phyloP scores from a whole-genome alignment of 2,888 invertebrate species.

The Tenthredo notha region DNA sequence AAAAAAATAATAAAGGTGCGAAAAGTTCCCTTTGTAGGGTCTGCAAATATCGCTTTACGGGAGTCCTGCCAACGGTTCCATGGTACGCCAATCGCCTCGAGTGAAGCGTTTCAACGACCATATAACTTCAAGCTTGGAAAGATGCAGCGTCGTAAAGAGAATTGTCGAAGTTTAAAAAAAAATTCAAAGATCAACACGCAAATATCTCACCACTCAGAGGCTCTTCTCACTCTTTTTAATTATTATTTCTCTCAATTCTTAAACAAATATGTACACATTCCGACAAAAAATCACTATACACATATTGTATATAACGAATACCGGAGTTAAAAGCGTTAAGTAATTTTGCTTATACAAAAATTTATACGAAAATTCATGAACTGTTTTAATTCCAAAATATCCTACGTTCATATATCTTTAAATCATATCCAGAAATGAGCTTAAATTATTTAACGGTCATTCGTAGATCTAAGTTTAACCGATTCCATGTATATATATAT shows the following conservation, averaged over 20 bases:
- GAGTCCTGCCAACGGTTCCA: not conserved
- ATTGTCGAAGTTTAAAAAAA: constrained; percentile 53
- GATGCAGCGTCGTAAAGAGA: constrained; percentile 36
- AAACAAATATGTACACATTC: not conserved
- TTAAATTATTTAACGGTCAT: no score
- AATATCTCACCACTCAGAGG: constrained; percentile 23
- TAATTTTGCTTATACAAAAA: constrained; percentile 62
- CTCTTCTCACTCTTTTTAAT: constrained; percentile 27
- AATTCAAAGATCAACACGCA: constrained; percentile 43
- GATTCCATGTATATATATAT: no score
- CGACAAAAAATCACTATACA: not conserved
- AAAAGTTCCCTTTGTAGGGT: constrained; percentile 61
- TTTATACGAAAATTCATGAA: not conserved
- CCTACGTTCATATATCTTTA: no score
- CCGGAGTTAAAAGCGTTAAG: constrained; percentile 61
- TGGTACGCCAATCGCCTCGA: not conserved
- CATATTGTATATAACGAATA: not conserved
- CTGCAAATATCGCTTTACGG: constrained; percentile 20
- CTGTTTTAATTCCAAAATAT: no score
- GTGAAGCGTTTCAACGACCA: not conserved
- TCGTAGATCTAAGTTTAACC: no score
- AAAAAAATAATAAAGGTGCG: no score
- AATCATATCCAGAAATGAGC: no score
- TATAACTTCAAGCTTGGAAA: not conserved
- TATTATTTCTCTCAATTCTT: not conserved